phyloP scores from a whole-genome alignment of 1,140 invertebrate genomes.

The Drosophila insularis region DNA sequence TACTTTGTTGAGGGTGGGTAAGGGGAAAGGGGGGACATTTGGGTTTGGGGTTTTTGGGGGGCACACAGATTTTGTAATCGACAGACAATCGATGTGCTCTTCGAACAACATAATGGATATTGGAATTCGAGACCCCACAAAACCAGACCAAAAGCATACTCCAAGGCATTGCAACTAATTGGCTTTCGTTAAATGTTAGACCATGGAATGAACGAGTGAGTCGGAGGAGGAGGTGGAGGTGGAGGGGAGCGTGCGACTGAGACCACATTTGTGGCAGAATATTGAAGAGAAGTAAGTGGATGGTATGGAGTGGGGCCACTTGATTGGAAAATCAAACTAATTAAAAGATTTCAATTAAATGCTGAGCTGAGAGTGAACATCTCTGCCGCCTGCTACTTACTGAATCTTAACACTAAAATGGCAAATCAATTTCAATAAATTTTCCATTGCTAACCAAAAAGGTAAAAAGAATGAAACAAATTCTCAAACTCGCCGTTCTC shows the following conservation, averaged over 20 bases:
- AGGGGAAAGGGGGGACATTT: background rate
- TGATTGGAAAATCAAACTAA: constrained; percentile 82
- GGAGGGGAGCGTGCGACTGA: background rate
- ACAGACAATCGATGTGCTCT: constrained; percentile 70
- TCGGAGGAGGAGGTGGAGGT: background rate
- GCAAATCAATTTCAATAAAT: constrained; percentile 81
- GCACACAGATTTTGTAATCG: constrained; percentile 63
- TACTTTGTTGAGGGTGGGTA: background rate
- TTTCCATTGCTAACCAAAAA: constrained; percentile 45
- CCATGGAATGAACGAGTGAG: constrained; percentile 13
- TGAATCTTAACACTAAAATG: constrained; percentile 69
- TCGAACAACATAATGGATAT: constrained; percentile 71
- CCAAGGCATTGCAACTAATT: constrained; percentile 75
- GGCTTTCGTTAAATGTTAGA: constrained; percentile 68
- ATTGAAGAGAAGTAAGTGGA: background rate
- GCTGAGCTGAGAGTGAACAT: constrained; percentile 50
- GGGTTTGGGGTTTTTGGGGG: background rate
- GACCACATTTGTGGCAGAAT: constrained; percentile 9
- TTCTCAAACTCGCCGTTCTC: background rate
- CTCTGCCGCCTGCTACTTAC: constrained; percentile 35
- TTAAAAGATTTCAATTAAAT: constrained; percentile 82
- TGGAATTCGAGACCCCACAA: constrained; percentile 34
- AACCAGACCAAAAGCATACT: constrained; percentile 54
- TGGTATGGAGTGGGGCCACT: constrained; percentile 39
- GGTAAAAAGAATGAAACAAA: constrained; percentile 30